Evolutionary conservation across 1,140 invertebrate species (phyloP).

Genomic region (Parasteatoda tepidariorum): DNA sequence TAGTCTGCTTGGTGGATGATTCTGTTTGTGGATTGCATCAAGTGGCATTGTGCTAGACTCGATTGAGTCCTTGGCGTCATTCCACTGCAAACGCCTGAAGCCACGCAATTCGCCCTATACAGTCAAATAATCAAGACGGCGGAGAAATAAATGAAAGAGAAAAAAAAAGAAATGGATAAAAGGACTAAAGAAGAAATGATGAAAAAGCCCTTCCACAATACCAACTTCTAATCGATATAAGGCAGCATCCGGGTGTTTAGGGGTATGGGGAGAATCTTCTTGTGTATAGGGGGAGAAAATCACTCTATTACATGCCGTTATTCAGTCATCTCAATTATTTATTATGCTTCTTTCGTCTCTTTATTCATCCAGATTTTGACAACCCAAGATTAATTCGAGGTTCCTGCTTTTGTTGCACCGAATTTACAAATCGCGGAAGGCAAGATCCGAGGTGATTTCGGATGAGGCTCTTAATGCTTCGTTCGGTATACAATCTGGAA

Average conservation of each 20-base stretch:
- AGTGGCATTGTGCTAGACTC: conserved; percentile 45
- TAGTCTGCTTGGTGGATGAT: conserved; percentile 10
- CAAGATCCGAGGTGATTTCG: background rate
- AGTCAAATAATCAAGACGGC: conserved; percentile 32
- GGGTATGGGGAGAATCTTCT: too few species aligned
- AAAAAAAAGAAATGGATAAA: conserved; percentile 4
- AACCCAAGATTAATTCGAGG: background rate
- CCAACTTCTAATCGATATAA: background rate
- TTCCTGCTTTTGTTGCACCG: background rate
- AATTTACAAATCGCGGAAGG: background rate
- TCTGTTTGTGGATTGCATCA: conserved; percentile 50
- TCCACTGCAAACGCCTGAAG: conserved; percentile 41
- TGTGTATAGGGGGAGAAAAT: background rate
- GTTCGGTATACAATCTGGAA: background rate
- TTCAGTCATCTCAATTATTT: background rate
- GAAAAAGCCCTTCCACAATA: background rate
- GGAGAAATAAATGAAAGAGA: conserved; percentile 32
- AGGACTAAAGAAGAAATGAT: background rate
- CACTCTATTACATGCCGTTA: background rate
- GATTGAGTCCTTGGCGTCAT: conserved; percentile 53
- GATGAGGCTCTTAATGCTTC: background rate
- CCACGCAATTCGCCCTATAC: conserved; percentile 31
- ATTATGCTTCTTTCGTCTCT: background rate
- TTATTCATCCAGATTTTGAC: background rate
- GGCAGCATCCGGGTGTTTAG: background rate